Percentiles rank a stretch among this genome's conserved stretches.
phyloP scores from a whole-genome alignment of 2,797 vertebrate species.

The Buceros bicornis region DNA sequence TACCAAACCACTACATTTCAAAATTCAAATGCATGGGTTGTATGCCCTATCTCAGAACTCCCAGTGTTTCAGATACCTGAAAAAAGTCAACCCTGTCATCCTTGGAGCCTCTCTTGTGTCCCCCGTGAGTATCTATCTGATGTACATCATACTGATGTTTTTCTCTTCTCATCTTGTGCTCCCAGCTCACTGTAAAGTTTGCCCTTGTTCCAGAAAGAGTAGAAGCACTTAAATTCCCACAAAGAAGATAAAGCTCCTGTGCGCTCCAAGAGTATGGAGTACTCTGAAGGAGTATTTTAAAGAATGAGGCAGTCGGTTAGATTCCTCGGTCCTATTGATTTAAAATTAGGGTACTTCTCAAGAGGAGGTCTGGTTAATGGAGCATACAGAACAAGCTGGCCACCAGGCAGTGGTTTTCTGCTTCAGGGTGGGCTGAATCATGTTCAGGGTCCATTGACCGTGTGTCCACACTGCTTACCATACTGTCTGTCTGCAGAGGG shows the following conservation, averaged over 20 bases:
- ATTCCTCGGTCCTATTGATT: neutral
- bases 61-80: neutral
- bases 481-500: neutral
- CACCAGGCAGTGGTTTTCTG: neutral
- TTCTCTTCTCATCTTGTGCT: neutral
- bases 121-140: neutral
- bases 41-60: neutral
- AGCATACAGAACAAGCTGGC: neutral
- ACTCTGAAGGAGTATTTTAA: neutral
- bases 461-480: neutral
- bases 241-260: neutral
- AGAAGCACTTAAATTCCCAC: neutral
- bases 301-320: neutral
- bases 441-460: neutral
- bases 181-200: neutral
- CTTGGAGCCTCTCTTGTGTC: neutral
- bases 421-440: neutral
- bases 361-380: neutral
- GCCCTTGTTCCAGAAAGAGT: neutral
- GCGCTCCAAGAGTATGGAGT: rapidly evolving
- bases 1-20: neutral
- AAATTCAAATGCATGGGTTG: neutral
- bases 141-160: neutral
- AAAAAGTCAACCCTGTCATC: neutral
- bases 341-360: neutral